Evolutionary conservation across 2,113 vertebrate species (phyloP).

Genomic region (Antechinus stuartii): DNA sequence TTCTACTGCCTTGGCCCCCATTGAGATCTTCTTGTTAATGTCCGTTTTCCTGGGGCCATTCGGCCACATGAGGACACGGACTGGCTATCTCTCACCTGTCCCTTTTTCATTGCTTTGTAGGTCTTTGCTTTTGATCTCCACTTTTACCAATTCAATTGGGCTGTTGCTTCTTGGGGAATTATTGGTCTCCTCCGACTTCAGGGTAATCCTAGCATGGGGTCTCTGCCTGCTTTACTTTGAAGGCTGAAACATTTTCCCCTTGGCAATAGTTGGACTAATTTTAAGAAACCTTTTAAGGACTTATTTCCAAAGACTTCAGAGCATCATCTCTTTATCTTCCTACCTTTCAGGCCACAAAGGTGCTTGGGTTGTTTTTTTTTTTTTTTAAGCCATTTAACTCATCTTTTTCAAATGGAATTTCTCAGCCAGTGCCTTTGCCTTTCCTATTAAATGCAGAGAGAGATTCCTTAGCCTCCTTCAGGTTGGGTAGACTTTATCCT

Average conservation of each 20-base stretch:
- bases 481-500: neutral
- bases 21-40: neutral
- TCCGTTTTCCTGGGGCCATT: neutral
- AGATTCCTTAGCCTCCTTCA: conserved; percentile 34
- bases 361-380: neutral
- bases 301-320: neutral
- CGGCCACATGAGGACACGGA: neutral
- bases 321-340: neutral
- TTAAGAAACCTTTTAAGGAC: neutral
- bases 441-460: neutral
- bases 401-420: neutral
- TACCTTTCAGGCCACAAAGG: neutral
- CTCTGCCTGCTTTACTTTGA: neutral
- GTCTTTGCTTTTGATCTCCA: neutral
- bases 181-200: neutral
- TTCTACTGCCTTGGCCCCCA: neutral
- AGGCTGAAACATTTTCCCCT: neutral
- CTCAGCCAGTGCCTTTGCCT: neutral
- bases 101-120: neutral
- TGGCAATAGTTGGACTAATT: neutral
- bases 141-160: neutral
- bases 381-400: neutral
- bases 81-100: neutral
- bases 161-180: neutral
- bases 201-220: neutral